Evolutionary conservation across 2,888 invertebrate genomes (phyloP), one percentile per base, ranked within the genome.

Genomic region (Lochmaea capreae): DNA sequence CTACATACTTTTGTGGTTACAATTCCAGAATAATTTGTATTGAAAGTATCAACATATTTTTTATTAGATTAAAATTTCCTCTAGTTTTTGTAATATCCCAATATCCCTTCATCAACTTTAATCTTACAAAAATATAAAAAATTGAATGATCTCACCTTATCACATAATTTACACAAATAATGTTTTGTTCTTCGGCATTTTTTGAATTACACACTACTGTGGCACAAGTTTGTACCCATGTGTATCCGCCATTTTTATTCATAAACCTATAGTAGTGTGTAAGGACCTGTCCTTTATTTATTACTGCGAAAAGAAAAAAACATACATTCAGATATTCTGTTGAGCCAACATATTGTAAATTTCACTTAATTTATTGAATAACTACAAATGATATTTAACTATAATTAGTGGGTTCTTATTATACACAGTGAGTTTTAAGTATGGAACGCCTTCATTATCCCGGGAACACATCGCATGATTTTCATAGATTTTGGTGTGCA

Each of bases 181-280:
- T 97, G 85, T 97, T 98, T 88, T 98, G 97, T 86, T 98, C 98
- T 78, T 98, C 98, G 8, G 96, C 95, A 84, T 97, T 97, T 88
- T 98, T 98, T 68, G 95, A 94, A 85, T 94, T 97, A 89, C 97
- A 97, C 72, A 98, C 95, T 59, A 98, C 96, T 0, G 98, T 98
- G 74, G 98, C 98, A 87, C 98, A 98, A 0, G 97, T 97, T 88
- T 98, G 98, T 83, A 98, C 89, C 98, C 98, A 98, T 69, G 97
- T 96, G 89, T 94, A 98, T 49, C 98, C 98, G 8, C 98, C 98
- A 80, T 92, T 94, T 87, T 97, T 97, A 89, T 97, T 98, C 94
- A 98, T 96, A 84, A 98, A 89, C 83, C 98, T 93, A 88, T 96
- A 97, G 89, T 98, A 98, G 87, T 97, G 96, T 16, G 97, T 97